These are phyloP conservation scores for Drosophila pruinosa DNA, from an alignment of 1,140 invertebrate genomes.

Conservation along the genomic window DNA sequence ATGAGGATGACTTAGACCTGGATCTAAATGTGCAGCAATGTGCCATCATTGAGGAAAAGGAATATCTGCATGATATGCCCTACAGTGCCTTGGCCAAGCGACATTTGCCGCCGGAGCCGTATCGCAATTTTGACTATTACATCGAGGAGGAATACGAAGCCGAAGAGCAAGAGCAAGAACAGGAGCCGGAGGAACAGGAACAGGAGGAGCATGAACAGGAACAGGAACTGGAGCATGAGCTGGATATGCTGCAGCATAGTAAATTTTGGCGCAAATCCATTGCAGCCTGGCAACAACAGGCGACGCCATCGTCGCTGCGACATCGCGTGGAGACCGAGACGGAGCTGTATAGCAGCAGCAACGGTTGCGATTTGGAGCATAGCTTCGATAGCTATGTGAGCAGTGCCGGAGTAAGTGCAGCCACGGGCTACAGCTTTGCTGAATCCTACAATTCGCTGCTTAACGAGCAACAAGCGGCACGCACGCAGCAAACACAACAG, in stretches of 20 bases:
- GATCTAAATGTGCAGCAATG: too few relatives aligned
- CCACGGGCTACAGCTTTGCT: constrained; percentile 64
- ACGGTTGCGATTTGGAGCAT: constrained; percentile 40
- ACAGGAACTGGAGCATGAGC: background rate
- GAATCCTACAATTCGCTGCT: constrained; percentile 78
- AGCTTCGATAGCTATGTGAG: constrained; percentile 33
- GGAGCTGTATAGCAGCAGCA: background rate
- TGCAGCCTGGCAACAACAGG: constrained; percentile 18
- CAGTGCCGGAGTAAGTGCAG: background rate
- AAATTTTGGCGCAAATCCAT: constrained; percentile 57
- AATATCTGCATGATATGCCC: constrained; percentile 58
- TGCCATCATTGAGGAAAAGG: constrained; percentile 52
- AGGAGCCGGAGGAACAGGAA: constrained; percentile 38
- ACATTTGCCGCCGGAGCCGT: constrained; percentile 69
- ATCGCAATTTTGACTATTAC: constrained; percentile 72
- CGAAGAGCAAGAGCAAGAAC: constrained; percentile 10
- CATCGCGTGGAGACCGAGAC: background rate
- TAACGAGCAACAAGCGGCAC: constrained; percentile 45
- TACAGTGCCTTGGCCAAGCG: constrained; percentile 77
- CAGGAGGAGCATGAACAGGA: background rate
- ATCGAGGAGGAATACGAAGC: constrained; percentile 47
- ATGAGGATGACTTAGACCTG: constrained; percentile 16
- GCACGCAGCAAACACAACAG: constrained; percentile 5
- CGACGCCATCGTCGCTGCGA: background rate
- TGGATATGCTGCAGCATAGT: constrained; percentile 24